Percentiles rank a stretch among this genome's conserved stretches.
phyloP scores from a whole-genome alignment of 2,888 invertebrate genomes.

The Drosophila pegasa region DNA sequence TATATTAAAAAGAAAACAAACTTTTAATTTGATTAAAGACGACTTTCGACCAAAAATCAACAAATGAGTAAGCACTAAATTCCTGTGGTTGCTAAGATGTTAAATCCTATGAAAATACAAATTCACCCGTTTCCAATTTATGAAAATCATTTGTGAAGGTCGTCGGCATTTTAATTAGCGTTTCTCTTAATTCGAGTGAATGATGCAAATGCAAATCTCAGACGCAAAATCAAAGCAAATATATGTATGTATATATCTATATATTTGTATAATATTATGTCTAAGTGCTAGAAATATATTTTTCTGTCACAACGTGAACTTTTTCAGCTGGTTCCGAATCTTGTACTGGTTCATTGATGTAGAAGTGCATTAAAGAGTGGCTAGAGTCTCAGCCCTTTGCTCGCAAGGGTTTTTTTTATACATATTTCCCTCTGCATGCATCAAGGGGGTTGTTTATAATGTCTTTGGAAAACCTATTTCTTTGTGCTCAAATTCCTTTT shows the following conservation, averaged over 20 bases:
- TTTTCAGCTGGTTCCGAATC: conserved; percentile 53
- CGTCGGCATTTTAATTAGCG: conserved; percentile 38
- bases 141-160: conserved; percentile 39
- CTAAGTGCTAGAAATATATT: not conserved
- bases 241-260: not conserved
- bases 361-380: conserved; percentile 5
- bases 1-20: not conserved
- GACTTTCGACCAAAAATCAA: not conserved
- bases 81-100: conserved; percentile 1
- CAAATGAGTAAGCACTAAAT: conserved; percentile 43
- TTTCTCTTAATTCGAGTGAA: conserved; percentile 7
- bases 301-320: not conserved
- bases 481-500: not conserved
- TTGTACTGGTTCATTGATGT: not conserved
- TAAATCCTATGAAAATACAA: conserved; percentile 18
- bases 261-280: not conserved
- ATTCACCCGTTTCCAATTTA: conserved; percentile 24
- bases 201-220: conserved; percentile 23
- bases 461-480: conserved; percentile 4
- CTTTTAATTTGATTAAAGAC: not conserved
- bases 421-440: conserved; percentile 12
- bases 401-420: not conserved
- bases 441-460: conserved; percentile 25
- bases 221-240: conserved; percentile 48
- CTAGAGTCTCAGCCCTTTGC: not conserved